Evolutionary conservation across 2,113 vertebrate genomes (phyloP), one percentile per base, ranked within the genome.

Genomic region (Chrysemys picta): DNA sequence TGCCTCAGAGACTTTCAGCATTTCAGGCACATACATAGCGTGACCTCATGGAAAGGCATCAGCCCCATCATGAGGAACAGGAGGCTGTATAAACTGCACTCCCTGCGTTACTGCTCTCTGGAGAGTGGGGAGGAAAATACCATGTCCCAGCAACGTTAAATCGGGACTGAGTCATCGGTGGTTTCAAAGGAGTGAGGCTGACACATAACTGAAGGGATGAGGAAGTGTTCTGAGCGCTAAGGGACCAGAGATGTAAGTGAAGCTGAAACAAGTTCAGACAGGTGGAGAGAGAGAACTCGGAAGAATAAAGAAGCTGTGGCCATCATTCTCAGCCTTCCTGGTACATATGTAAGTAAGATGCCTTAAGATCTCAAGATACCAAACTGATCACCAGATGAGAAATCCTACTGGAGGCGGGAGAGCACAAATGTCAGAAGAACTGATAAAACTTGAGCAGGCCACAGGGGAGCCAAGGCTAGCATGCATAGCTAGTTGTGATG

Each of bases 361-460:
- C 65, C 65, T 72, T 72, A 72, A 72, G n/a, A 72, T 69, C 65
- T 69, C 31, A n/a, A 59, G 57, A 29, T 62, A 16, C 19, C 17
- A 19, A 72, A 72, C 19, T 38, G 65, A 38, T 38, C 19, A 72
- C n/a, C 65, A 72, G 10, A 2, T 59, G 31, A n/a, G 31, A 94
- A 87, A 21, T 84, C 14, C 8, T 85, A 2, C 6, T 1, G 21
- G 31, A 72, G 19, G 17, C 38, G n/a, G 21, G 35, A 72, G 14
- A 2, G 1, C 1, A 42, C 0, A 0, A 12, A 29, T 1, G 6
- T 65, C 38, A 81, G 38, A 93, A 89, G 13, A 85, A 6, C 5
- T 81, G 45, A 81, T 13, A 6, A 78, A 8, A 88, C 82, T 38
- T 82, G 6, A 24, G 89, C 65, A 69, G 19, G 45, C 49, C 50